Evolutionary conservation across 64 coral and sea anemone species (phyloP).

Genomic region (Montipora capricornis): DNA sequence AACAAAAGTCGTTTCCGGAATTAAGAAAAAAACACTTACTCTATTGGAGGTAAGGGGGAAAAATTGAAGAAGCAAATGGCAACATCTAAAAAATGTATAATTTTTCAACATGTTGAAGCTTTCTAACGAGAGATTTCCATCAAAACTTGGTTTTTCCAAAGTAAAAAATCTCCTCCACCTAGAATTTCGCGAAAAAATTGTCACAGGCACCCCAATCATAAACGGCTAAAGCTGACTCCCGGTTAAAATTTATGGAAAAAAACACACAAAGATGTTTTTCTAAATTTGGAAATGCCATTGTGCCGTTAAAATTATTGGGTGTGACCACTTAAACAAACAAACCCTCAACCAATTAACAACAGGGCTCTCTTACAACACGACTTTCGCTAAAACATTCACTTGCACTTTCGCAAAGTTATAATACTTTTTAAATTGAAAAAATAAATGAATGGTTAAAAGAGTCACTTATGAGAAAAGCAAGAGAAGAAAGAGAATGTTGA

Average conservation of each 20-base stretch:
- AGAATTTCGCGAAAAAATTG: background rate
- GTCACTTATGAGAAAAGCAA: background rate
- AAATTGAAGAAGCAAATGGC: background rate
- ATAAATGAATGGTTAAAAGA: background rate
- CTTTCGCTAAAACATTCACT: too few species aligned
- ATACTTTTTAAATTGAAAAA: too few species aligned
- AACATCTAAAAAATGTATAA: background rate
- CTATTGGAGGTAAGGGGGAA: background rate
- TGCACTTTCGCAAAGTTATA: too few species aligned
- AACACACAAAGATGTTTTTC: background rate
- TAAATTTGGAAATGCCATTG: background rate
- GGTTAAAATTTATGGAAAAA: background rate
- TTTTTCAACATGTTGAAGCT: too few species aligned
- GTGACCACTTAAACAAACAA: background rate
- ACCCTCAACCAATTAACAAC: too few species aligned
- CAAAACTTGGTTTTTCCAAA: background rate
- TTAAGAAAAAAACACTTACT: background rate
- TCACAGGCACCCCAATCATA: too few species aligned
- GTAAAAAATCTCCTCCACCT: background rate
- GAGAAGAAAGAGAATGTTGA: background rate
- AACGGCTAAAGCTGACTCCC: background rate
- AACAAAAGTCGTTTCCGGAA: background rate
- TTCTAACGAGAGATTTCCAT: too few species aligned
- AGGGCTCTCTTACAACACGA: too few species aligned
- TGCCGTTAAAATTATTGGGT: background rate